phyloP scores from a whole-genome alignment of 2,113 vertebrate species.

The Xiphophorus hellerii region DNA sequence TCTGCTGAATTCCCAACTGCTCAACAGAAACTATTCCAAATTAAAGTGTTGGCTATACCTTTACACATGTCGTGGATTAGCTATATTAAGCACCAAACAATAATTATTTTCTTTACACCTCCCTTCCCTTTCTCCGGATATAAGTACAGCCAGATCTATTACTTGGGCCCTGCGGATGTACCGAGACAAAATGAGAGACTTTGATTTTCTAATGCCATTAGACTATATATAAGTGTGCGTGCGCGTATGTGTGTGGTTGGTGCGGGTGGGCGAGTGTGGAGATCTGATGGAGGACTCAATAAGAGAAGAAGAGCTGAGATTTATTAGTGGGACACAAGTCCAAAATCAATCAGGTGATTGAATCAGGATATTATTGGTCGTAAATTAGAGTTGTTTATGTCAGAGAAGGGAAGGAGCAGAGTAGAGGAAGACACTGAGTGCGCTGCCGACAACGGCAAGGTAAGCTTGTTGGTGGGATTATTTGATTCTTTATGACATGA shows the following conservation, averaged over 20 bases:
- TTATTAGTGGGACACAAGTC: conserved; percentile 93
- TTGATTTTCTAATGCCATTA: conserved; percentile 97
- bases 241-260: conserved; percentile 14
- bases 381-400: conserved; percentile 81
- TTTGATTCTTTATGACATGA: conserved; percentile 70
- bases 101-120: too few species aligned
- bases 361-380: conserved; percentile 87
- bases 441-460: conserved; percentile 57
- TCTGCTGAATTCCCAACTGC: too few species aligned
- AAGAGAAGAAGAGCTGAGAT: conserved; percentile 93
- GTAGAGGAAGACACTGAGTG: conserved; percentile 60
- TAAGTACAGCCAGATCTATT: conserved; percentile 74
- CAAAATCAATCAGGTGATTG: conserved; percentile 99
- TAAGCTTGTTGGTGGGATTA: conserved; percentile 65
- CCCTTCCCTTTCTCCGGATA: conserved; percentile 61
- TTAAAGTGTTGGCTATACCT: too few species aligned
- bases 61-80: too few species aligned
- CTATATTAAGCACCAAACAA: too few species aligned
- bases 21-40: too few species aligned
- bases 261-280: conserved; percentile 51
- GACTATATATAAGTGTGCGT: conserved; percentile 60
- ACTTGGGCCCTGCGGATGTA: conserved; percentile 79
- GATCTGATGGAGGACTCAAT: conserved; percentile 88
- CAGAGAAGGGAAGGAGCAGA: conserved; percentile 56
- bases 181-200: conserved; percentile 87